Evolutionary conservation across 2,797 vertebrate species (phyloP), one percentile per base, ranked within the genome.

Genomic region (Heterohyrax brucei): DNA sequence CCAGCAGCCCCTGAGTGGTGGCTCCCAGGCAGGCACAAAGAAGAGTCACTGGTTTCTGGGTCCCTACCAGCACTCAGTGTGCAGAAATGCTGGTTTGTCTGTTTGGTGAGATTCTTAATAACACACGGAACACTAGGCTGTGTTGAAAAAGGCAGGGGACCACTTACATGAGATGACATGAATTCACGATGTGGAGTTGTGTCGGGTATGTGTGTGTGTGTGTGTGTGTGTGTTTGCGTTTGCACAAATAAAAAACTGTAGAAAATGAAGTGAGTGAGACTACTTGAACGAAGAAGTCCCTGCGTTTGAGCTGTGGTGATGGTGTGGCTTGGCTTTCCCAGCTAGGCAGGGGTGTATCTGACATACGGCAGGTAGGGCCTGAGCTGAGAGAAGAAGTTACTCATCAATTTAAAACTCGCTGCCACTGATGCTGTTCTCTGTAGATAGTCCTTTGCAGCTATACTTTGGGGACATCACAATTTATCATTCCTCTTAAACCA

Each of bases 171-270:
- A 30, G 16, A 46, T n/a, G 2, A 14, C 10, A 1, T 33, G 14
- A 6, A 66, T 19, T 10, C 30, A 5, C 5, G 10, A 26, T 14
- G 0, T 46, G 53, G 77, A 10, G 14, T 24, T 10, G 26, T 33
- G 30, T 7, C 1, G 24, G n/a, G 1, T 24, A 0, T 19, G n/a
- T 3, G 26, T 76, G 53, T 5, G 73, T 61, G 3, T 61, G 30
- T 6, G 0, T 24, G 10, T 10, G 0, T 0, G 16, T 48, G 4
- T 39, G 22, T 56, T 13, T 30, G 5, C 16, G 22, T 44, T 5
- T 62, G 5, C 13, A 13, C 21, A 33, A 78, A 86, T 85, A 72
- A 30, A 89, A 96, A 94, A 79, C 33, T 53, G 26, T 46, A 80
- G 83, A 91, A 90, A 73, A 50, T 64, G 26, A 81, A 73, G 44